Evolutionary conservation across 2,113 vertebrate genomes (phyloP).

Genomic region (Mixornis gularis): DNA sequence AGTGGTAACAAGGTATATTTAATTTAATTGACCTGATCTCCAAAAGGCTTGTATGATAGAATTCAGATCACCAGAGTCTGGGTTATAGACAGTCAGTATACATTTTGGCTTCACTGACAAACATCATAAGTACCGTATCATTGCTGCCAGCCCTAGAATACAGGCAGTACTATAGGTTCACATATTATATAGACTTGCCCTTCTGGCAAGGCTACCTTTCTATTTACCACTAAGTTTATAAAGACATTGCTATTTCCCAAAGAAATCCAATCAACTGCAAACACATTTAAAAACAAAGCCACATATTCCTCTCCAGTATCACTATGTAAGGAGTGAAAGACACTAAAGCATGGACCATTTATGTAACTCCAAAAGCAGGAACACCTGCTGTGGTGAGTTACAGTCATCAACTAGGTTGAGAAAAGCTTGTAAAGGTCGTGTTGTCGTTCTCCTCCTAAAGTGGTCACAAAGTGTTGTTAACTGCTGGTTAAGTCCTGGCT

Average conservation of each 20-base stretch:
- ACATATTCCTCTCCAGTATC: background rate
- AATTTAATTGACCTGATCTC: background rate
- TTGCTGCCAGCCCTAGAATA: background rate
- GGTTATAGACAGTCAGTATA: background rate
- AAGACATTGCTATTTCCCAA: background rate
- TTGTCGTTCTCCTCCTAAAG: background rate
- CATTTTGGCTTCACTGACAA: background rate
- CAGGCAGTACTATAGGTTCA: background rate
- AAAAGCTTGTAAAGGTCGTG: background rate
- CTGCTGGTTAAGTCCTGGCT: background rate
- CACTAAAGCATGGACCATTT: background rate
- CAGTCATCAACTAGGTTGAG: background rate
- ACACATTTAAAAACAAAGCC: background rate
- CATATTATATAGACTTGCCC: background rate
- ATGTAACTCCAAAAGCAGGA: background rate
- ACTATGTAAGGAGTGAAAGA: background rate
- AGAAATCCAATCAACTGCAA: background rate
- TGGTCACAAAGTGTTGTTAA: fast-evolving
- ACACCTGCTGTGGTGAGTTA: background rate
- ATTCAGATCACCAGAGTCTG: background rate
- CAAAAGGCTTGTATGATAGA: background rate
- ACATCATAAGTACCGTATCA: background rate
- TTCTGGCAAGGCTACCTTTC: background rate
- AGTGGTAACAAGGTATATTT: background rate
- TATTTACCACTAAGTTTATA: background rate